Evolutionary conservation across 2,797 vertebrate species (phyloP).

Genomic region (Psittacula echo): DNA sequence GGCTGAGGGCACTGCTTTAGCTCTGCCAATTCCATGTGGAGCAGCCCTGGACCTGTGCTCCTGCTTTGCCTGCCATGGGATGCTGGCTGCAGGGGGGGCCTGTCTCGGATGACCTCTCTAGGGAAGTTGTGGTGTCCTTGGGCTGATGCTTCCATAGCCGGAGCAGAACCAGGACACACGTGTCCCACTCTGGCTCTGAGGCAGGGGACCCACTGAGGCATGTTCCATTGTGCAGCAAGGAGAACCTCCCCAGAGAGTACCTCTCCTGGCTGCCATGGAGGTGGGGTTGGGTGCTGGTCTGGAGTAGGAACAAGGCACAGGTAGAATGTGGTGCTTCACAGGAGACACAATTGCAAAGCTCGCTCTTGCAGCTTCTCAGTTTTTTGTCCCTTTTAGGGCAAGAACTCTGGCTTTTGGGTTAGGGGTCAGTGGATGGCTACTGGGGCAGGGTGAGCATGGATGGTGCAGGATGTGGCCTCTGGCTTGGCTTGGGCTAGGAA

Average conservation of each 20-base stretch:
- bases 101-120: neutral
- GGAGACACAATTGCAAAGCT: neutral
- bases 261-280: neutral
- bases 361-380: neutral
- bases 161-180: neutral
- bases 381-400: neutral
- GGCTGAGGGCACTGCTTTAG: neutral
- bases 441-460: neutral
- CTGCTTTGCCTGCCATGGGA: neutral
- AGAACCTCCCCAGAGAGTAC: neutral
- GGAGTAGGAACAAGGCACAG: neutral
- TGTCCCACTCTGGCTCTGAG: fast-evolving
- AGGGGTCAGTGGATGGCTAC: neutral
- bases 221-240: neutral
- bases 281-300: neutral
- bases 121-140: neutral
- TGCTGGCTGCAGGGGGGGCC: neutral
- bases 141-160: neutral
- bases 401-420: neutral
- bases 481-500: neutral
- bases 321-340: fast-evolving
- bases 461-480: neutral
- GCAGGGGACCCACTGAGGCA: neutral
- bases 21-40: neutral
- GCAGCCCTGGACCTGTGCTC: neutral